Base-by-base conservation (phyloP, 2,113 vertebrate genomes). In the Butorides virescens region DNA sequence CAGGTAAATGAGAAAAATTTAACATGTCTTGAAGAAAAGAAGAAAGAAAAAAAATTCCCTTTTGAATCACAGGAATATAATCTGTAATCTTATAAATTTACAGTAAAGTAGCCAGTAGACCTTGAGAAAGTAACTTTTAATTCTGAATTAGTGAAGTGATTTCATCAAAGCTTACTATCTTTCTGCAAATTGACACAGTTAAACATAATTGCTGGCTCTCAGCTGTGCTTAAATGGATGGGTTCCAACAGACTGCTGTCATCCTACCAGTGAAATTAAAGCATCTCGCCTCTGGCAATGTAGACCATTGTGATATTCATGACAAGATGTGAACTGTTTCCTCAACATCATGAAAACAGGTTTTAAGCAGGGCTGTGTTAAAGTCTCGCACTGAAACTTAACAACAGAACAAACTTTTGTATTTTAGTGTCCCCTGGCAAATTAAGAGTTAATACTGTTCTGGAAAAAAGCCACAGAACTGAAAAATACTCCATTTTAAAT, bases 401-500 rank as follows among this genome's bases (percentile, higher is more conserved):
- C 52, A 86, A 15, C 37, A 86, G 44, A 93, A 71, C 8, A 50
- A 91, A 71, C 47, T 71, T 86, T 0, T 59, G 11, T 34, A 19
- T 49, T 74, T 77, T 22, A 44, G 10, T 56, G 23, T 49, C 18
- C 44, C 34, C 29, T 26, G 21, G 83, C 20, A 88, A 84, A 59
- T 44, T 46, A 91, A 66, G 77, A 88, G 91, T 88, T 94, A 94
- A 94, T 19, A 56, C 10, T 55, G 15, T 29, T 71, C 80, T 49
- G 29, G 30, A 88, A 88, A 83, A 94, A 88, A 90, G 12, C 29
- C 47, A 59, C 10, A 3, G 72, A 83, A 74, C 37, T 47, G 15
- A 87, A 71, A 84, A 91, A 79, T 46, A 56, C 23, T 93, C 42
- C 15, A 81, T 72, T 86, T 94, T 81, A 93, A 93, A 91, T 36